Percentiles rank a stretch among this genome's conserved stretches.
These are phyloP conservation scores for Serranus cabrilla DNA, from an alignment of 2,797 vertebrate species.

Conservation along the genomic window DNA sequence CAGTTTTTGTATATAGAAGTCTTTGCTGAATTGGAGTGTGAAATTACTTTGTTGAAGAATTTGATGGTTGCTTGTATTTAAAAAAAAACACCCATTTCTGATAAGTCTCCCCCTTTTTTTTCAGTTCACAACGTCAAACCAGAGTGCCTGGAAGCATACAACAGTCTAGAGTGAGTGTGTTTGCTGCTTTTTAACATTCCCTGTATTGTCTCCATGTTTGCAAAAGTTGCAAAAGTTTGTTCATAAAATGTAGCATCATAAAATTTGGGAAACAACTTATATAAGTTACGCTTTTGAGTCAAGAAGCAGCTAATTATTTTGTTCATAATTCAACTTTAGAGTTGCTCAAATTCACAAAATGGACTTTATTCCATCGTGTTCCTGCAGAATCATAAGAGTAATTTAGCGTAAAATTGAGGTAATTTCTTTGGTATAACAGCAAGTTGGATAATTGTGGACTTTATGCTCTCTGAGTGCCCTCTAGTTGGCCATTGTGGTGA, in stretches of 20 bases:
- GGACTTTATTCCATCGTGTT: slow-evolving; percentile 7
- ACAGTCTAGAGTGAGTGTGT: slow-evolving; percentile 91
- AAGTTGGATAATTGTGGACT: slow-evolving; percentile 12
- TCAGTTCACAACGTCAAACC: slow-evolving; percentile 96
- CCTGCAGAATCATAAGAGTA: slow-evolving; percentile 28
- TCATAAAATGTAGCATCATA: no score
- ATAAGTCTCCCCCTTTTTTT: slow-evolving; percentile 35
- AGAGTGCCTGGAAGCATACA: slow-evolving; percentile 92
- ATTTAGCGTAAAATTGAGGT: slow-evolving; percentile 29
- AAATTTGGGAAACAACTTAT: background rate
- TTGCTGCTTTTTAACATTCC: slow-evolving; percentile 2
- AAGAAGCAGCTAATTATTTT: slow-evolving; percentile 18
- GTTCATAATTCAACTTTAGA: background rate
- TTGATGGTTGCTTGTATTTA: slow-evolving; percentile 61
- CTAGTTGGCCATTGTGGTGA: slow-evolving; percentile 22
- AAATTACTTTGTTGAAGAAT: slow-evolving; percentile 78
- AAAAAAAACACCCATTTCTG: slow-evolving; percentile 37
- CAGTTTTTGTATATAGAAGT: slow-evolving; percentile 61
- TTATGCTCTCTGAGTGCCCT: slow-evolving; percentile 28
- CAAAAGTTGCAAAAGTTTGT: no score
- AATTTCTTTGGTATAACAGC: slow-evolving; percentile 14
- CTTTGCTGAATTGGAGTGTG: slow-evolving; percentile 70
- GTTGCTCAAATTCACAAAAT: slow-evolving; percentile 3
- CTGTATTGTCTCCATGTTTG: no score
- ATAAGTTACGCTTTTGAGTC: background rate